A percentile compares a stretch with the other conserved stretches of the same genome.
These are phyloP conservation scores for Sebastes kiyomatsui DNA, from an alignment of 2,797 vertebrate species.

Conservation along the genomic window DNA sequence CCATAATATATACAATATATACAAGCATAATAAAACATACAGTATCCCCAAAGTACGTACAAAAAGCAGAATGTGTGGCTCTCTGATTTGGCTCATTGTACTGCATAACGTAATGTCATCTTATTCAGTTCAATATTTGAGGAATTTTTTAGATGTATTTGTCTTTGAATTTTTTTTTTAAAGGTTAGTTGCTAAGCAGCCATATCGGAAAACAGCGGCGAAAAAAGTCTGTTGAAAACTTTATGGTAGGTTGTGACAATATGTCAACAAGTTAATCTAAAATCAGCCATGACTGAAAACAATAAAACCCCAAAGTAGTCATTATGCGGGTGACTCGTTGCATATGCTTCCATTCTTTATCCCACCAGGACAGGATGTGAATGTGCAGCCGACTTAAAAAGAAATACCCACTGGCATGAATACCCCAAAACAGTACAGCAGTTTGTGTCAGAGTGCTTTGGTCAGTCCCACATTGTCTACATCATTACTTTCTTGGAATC, in stretches of 20 bases:
- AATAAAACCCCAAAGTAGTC: constrained; percentile 57
- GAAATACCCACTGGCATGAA: constrained; percentile 52
- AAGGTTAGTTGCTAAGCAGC: not conserved
- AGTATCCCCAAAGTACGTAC: not conserved
- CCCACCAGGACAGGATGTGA: constrained; percentile 46
- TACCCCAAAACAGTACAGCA: constrained; percentile 52
- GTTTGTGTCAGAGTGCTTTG: constrained; percentile 61
- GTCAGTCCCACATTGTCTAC: constrained; percentile 62
- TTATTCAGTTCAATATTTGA: not conserved
- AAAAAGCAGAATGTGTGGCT: not conserved
- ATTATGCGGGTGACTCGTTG: constrained; percentile 63
- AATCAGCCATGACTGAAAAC: constrained; percentile 65
- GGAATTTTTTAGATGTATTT: not conserved
- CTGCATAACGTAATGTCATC: not conserved
- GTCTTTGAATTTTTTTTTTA: not conserved
- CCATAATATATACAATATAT: constrained; percentile 49
- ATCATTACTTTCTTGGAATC: constrained; percentile 76
- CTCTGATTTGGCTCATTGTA: not conserved
- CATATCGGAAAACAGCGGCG: not conserved
- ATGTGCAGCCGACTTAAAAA: constrained; percentile 50
- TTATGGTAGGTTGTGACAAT: constrained; percentile 33
- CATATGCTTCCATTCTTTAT: constrained; percentile 54
- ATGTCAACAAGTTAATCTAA: constrained; percentile 67
- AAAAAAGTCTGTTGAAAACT: constrained; percentile 18
- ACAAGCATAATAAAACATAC: constrained; percentile 18